Conservation (phyloP, 2,888 invertebrate genomes). For the Euzetes globulus region DNA sequence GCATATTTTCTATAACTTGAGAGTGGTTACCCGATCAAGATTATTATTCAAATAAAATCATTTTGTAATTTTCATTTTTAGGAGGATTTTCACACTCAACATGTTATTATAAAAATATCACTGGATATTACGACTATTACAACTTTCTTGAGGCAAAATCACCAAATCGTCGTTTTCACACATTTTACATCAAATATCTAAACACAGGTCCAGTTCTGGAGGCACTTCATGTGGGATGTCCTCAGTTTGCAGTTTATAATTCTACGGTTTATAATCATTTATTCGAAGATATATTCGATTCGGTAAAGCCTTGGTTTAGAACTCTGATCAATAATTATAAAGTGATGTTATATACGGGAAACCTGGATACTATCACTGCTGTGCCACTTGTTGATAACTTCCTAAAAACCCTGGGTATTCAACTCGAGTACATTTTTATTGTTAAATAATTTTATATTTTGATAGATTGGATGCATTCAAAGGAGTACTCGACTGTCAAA, state of each 20-base stretch:
- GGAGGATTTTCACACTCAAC: no score
- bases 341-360: slow-evolving; percentile 65
- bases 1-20: no score
- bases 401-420: slow-evolving; percentile 57
- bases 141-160: no score
- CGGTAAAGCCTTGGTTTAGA: slow-evolving; percentile 56
- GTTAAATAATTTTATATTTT: neutral
- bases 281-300: slow-evolving; percentile 69
- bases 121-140: no score
- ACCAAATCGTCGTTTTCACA: no score
- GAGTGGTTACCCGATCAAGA: no score
- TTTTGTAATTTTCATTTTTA: no score
- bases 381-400: slow-evolving; percentile 76
- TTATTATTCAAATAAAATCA: no score
- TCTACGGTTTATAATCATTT: slow-evolving; percentile 63
- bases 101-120: no score
- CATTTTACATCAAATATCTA: neutral
- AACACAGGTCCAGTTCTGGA: neutral
- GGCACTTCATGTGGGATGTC: slow-evolving; percentile 75
- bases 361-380: slow-evolving; percentile 81
- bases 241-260: slow-evolving; percentile 55
- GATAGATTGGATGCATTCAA: slow-evolving; percentile 60
- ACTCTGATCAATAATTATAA: slow-evolving; percentile 47
- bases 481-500: slow-evolving; percentile 59
- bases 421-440: neutral